Evolutionary conservation across 2,888 invertebrate genomes (phyloP).

Genomic region (Hyppa rectilinea): DNA sequence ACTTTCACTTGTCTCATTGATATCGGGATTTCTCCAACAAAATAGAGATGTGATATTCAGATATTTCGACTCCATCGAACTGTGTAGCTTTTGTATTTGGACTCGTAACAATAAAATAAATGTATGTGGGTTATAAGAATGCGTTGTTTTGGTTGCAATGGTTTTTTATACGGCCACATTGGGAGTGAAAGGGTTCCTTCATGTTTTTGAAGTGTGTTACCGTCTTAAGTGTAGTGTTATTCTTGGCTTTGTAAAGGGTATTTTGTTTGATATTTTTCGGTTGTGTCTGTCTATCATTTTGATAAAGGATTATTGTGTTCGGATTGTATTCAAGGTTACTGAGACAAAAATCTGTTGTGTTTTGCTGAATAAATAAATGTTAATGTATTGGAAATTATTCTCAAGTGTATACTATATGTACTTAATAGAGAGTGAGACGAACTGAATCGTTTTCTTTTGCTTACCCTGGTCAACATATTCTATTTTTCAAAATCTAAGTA

Average conservation of each 20-base stretch:
- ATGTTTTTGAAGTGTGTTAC: conserved; percentile 54
- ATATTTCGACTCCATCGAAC: conserved; percentile 59
- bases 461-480: too few species aligned
- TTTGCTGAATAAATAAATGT: conserved; percentile 37
- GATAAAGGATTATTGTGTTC: conserved; percentile 41
- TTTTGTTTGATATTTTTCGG: conserved; percentile 28
- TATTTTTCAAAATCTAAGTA: too few species aligned
- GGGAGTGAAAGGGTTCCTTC: conserved; percentile 54
- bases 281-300: conserved; percentile 44
- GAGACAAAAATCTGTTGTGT: conserved; percentile 21
- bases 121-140: conserved; percentile 61
- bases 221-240: conserved; percentile 52
- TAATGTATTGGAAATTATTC: conserved; percentile 32
- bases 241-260: conserved; percentile 30
- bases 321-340: conserved; percentile 35
- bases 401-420: too few species aligned
- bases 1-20: conserved; percentile 65
- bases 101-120: conserved; percentile 67
- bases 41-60: conserved; percentile 68
- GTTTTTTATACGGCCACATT: conserved; percentile 61
- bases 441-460: background rate
- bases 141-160: conserved; percentile 65
- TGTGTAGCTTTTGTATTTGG: conserved; percentile 65
- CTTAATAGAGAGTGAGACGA: background rate
- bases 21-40: conserved; percentile 71